Base-by-base conservation (phyloP, 2,113 vertebrate genomes). In the Mirza zaza region DNA sequence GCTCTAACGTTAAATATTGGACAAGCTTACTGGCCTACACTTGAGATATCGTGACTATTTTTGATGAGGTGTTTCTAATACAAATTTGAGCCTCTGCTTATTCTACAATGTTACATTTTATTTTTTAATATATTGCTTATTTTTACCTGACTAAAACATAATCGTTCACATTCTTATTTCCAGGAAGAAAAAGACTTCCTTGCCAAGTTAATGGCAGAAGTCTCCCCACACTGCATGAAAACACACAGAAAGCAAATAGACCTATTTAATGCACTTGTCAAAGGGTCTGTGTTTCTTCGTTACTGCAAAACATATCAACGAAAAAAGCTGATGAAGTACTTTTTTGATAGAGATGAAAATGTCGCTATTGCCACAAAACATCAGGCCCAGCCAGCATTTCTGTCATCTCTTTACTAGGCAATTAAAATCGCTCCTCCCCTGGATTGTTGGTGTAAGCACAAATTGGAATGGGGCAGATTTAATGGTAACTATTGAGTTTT, bases 81-180 rank as follows among this genome's bases (percentile, higher is more conserved):
- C 71, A 67, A 87, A 89, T 79, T 57, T 88, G 39, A 67, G 55
- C 39, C 75, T 96, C 32, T 73, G 52, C n/a, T 95, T 97, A 55
- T 80, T 88, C 61, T 94, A 65, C 18, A 61, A 90, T 81, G 45
- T 32, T 90, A 9, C n/a, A 90, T 79, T 93, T 95, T 82, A 88
- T 82, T 89, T 95, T 82, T 79, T 29, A 95, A 93, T 75, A 83
- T 79, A 91, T 10, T 50, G 36, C 14, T 93, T 93, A 85, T 52
- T 94, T 95, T 87, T 39, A 32, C 25, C 65, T 75, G 68, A 94
- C 75, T 48, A 63, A 48, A 88, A 92, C 39, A 71, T 39, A 94
- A 94, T 50, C 42, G 21, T 65, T 96, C 32, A 76, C 8, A 48
- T 5, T 65, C 27, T 84, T 94, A 18, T 81, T 89, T 96, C 42